Evolutionary conservation across 1,140 invertebrate genomes (phyloP).

Genomic region (Orius insidiosus): DNA sequence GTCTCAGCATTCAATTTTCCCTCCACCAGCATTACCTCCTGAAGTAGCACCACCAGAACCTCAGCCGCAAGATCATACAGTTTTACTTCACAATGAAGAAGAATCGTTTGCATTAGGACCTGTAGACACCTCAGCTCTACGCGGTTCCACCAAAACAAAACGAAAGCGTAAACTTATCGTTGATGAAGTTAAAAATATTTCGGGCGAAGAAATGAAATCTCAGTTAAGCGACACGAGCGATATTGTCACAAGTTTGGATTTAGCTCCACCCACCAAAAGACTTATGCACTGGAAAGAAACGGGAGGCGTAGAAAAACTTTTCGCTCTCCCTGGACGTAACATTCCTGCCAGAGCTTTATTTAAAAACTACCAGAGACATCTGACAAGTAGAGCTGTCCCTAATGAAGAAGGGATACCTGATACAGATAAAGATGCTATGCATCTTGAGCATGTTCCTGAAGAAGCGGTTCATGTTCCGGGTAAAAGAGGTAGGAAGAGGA

Average conservation of each 20-base stretch:
- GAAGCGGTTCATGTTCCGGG: constrained; percentile 23
- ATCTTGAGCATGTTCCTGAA: constrained; percentile 42
- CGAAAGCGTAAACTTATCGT: constrained; percentile 93
- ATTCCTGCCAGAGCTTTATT: constrained; percentile 69
- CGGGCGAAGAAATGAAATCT: constrained; percentile 99
- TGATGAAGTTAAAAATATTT: constrained; percentile 98
- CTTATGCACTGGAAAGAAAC: constrained; percentile 99
- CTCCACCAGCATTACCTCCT: constrained; percentile 6
- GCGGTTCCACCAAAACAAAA: constrained; percentile 69
- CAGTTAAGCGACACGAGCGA: constrained; percentile 95
- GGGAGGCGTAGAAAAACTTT: constrained; percentile 90
- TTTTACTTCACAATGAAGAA: constrained; percentile 80
- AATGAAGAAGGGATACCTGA: constrained; percentile 48
- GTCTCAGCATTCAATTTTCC: constrained; percentile 12
- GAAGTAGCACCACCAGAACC: constrained; percentile 5
- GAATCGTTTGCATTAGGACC: constrained; percentile 92
- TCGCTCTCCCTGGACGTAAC: constrained; percentile 76
- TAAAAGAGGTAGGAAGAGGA: constrained; percentile 37
- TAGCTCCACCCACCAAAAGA: constrained; percentile 95
- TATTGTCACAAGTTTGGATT: constrained; percentile 89
- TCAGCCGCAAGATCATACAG: constrained; percentile 53
- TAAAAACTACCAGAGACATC: constrained; percentile 72
- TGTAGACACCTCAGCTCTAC: constrained; percentile 73
- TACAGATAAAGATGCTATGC: constrained; percentile 34
- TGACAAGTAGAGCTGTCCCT: constrained; percentile 58